Base-by-base conservation (phyloP, 2,113 vertebrate genomes). In the Syngnathus typhle region DNA sequence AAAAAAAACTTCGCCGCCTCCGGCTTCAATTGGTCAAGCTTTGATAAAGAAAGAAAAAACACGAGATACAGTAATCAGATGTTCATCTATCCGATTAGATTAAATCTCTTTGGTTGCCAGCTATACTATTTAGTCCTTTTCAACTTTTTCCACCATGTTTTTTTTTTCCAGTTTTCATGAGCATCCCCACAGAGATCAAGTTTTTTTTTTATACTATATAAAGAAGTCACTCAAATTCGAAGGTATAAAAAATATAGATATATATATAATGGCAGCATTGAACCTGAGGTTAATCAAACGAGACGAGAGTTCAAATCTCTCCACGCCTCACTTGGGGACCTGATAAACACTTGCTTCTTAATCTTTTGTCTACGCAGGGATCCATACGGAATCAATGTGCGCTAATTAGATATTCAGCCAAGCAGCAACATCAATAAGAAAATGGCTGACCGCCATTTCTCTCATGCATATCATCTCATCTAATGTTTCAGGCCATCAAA, bases 381-480 rank as follows among this genome's bases (percentile, higher is more conserved):
- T 84, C 65, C 60, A 79, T 73, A 71, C 65, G 12, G 32, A 72
- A 72, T 66, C 66, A 56, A 60, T 56, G 67, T 66, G 23, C 67
- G 60, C 72, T 81, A 80, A 83, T 84, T 78, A 80, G 80, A 76
- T 68, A 68, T 27, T 56, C 60, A 59, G 65, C 77, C 78, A 60
- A 73, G 67, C 3, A 12, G 63, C 74, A 75, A 71, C 37, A 37
- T 69, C 58, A 63, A 41, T 55, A 69, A 76, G 65, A 67, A 65
- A 55, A 18, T 56, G 76, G 70, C 73, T 69, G 52, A 67, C 23
- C 60, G 27, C 67, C 73, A 74, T 62, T 37, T 38, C 67, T 71
- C 54, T 69, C 60, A 19, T 38, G 52, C 8, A 69, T 49, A 69
- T 41, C 1, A 52, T 21, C 43, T 36, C 67, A 62, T 38, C 66